Conservation (phyloP, 2,113 vertebrate genomes). For the Hassar affinis region DNA sequence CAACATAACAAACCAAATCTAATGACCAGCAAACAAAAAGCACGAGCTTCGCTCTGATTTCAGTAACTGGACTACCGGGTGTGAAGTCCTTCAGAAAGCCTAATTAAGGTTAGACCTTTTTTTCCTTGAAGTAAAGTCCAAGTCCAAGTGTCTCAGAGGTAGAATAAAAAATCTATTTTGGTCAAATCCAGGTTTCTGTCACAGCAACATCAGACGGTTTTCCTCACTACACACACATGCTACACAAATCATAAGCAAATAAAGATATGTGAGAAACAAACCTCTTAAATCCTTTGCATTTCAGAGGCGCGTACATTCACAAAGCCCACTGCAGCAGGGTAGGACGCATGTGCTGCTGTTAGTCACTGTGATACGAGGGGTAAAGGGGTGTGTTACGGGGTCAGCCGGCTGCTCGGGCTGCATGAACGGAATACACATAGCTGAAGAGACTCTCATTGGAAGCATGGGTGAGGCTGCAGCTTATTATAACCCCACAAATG, state of each 20-base stretch:
- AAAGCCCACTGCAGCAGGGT: background rate
- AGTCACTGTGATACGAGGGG: background rate
- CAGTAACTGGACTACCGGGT: background rate
- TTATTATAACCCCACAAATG: conserved; percentile 49
- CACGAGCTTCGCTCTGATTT: background rate
- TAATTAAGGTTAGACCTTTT: background rate
- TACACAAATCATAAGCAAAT: background rate
- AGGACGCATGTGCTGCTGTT: background rate
- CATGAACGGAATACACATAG: conserved; percentile 7
- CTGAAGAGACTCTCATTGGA: conserved; percentile 19
- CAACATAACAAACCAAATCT: background rate
- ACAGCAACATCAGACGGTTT: no score
- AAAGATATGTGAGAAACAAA: background rate
- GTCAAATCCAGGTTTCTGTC: background rate
- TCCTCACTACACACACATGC: background rate
- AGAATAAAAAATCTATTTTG: background rate
- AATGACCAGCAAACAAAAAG: background rate
- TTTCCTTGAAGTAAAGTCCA: background rate
- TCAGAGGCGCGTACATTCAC: background rate
- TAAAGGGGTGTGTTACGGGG: conserved; percentile 25
- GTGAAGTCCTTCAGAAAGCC: background rate
- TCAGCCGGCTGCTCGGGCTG: background rate
- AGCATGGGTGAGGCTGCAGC: conserved; percentile 28
- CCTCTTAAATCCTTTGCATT: background rate
- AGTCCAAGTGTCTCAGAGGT: no score